Base-by-base conservation (phyloP, 2,797 vertebrate genomes). In the Mormyrops boulengeri region DNA sequence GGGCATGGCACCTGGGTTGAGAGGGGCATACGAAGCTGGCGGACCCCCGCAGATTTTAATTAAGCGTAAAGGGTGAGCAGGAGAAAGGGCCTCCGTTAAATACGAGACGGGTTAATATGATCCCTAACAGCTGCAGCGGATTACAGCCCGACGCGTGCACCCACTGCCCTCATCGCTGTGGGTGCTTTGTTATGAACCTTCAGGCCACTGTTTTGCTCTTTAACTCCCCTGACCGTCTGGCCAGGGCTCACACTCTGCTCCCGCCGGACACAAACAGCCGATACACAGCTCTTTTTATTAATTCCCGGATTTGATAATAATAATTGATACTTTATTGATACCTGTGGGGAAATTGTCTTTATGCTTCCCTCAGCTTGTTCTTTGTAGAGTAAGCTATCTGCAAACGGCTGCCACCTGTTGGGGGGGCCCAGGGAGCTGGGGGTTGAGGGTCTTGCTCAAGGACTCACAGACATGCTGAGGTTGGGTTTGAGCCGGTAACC, bases 51-150 rank as follows among this genome's bases (percentile, higher is more conserved):
- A 57, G 38, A 85, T 82, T 82, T 80, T 60, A 34, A 50, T 88
- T 88, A 82, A 11, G 19, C 19, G 2, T 34, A 62, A 60, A 90
- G 38, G 34, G 52, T 49, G 3, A 44, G 50, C 77, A 7, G 73
- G 53, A 90, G 26, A 47, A 47, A 85, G 88, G 34, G 41, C 30
- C 30, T 30, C 34, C 22, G 73, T 89, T 85, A 87, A 89, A 88
- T 89, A 89, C 86, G 55, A 90, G 73, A 91, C 30, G 11, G 50
- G n/a, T 91, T 80, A 73, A 57, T 22, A 87, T 87, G 55, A 90
- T 90, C 47, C 82, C 57, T 26, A 82, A 57, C 87, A 89, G 89
- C 85, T 88, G 85, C 87, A 49, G 34, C 12, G 84, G 60, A 84
- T 60, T 12, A 73, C 77, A 50, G 44, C 8, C 87, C 1, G 22